Evolutionary conservation across 2,888 invertebrate species (phyloP).

Genomic region (Latheticus oryzae): DNA sequence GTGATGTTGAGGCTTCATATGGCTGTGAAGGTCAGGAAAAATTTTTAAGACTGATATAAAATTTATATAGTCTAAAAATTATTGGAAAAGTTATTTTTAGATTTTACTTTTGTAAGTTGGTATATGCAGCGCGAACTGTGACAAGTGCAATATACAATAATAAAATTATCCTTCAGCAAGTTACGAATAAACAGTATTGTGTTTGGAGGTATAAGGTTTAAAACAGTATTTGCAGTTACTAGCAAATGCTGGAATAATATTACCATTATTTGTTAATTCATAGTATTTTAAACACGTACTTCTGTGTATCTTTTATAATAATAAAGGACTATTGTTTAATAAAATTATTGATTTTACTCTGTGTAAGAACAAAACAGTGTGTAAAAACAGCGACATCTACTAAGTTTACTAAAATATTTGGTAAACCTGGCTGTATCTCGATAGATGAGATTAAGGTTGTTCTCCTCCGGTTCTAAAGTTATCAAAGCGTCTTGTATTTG

Average conservation of each 20-base stretch:
- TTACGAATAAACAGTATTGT: constrained; percentile 23
- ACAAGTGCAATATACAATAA: constrained; percentile 25
- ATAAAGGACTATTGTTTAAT: constrained; percentile 37
- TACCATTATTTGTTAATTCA: constrained; percentile 30
- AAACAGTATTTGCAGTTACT: constrained; percentile 29
- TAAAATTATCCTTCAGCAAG: constrained; percentile 11
- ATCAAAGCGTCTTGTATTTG: constrained; percentile 65
- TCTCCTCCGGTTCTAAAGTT: constrained; percentile 73
- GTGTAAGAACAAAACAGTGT: constrained; percentile 61
- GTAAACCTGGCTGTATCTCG: constrained; percentile 68
- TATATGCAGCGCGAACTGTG: constrained; percentile 19
- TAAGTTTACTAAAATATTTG: constrained; percentile 61
- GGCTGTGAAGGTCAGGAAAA: constrained; percentile 61
- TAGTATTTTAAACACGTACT: constrained; percentile 39
- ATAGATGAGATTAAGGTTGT: constrained; percentile 77
- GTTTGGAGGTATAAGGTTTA: constrained; percentile 20
- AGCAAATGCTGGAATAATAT: constrained; percentile 31
- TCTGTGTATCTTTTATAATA: constrained; percentile 41
- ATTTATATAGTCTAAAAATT: constrained; percentile 47
- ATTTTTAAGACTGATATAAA: constrained; percentile 56
- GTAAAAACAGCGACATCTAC: constrained; percentile 58
- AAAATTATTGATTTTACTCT: constrained; percentile 55
- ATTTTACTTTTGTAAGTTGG: constrained; percentile 18
- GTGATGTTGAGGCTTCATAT: constrained; percentile 39
- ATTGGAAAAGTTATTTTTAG: constrained; percentile 45